Base-by-base conservation (phyloP, 53 echinoderm and acorn worm species). In the Astropecten irregularis region DNA sequence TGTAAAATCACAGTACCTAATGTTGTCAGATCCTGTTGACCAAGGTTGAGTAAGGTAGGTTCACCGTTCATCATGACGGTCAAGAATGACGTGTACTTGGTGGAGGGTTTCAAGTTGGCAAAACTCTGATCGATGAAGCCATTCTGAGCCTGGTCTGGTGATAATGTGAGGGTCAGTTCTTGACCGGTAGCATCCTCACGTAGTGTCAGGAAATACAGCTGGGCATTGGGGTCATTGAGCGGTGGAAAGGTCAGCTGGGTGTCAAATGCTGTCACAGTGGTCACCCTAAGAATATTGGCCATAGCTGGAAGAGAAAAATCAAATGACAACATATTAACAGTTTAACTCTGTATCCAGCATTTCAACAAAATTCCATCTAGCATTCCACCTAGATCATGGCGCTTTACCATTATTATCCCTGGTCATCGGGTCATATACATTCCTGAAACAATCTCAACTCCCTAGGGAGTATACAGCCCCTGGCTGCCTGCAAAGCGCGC, bases 161-260 rank as follows among this genome's bases (percentile, higher is more conserved):
- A 30, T 23, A 79, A 32, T 9, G 62, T 32, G 9, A 61, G 21
- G 30, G 60, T 79, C 18, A 31, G 20, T 62, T 79, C 79, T 46
- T 48, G 47, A 0, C 20, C 47, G 0, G 79, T 79, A 32, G 19
- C 44, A 13, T 79, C 79, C 47, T 79, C 79, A 0, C 79, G 79
- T 9, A 79, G 20, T 13, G 79, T 47, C 19, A 79, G 79, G 46
- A 44, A 79, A 62, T 79, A 79, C 44, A 31, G 10, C 61, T 44
- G 44, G 19, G 61, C 63, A 18, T 7, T 31, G 14, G 60, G n/a
- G 28, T 79, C 47, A 30, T 46, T 62, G 44, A 79, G 61, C 0
- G 79, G 79, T 1, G 62, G 46, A 34, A 79, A 79, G 13, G 79
- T 46, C 47, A 79, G 61, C 4, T 79, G 63, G 19, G 79, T 62